A percentile compares a stretch with the other conserved stretches of the same genome.
These are phyloP conservation scores for Cyrtodaria siliqua DNA, from an alignment of 2,888 invertebrate genomes.

Conservation along the genomic window DNA sequence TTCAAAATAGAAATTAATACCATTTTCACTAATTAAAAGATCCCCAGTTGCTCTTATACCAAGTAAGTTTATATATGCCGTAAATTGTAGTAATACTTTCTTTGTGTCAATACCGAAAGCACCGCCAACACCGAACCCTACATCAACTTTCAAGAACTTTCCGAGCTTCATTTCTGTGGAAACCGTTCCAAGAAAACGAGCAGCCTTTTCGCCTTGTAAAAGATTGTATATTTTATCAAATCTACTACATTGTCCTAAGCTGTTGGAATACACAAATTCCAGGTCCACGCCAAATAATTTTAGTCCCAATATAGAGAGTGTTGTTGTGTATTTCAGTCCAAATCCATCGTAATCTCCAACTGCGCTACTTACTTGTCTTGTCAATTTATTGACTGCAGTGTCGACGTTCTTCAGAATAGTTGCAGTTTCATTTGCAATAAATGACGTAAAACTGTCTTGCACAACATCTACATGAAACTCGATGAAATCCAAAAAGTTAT, in stretches of 20 bases:
- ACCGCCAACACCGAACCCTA: constrained; percentile 22
- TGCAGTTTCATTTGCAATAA: constrained; percentile 9
- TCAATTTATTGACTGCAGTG: not conserved
- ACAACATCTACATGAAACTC: constrained; percentile 15
- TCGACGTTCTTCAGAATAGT: constrained; percentile 7
- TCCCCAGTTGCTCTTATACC: constrained; percentile 28
- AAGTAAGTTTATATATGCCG: constrained; percentile 21
- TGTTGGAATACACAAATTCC: constrained; percentile 49
- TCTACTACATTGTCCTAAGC: constrained; percentile 38
- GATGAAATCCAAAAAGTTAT: constrained; percentile 3
- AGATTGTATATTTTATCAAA: constrained; percentile 33
- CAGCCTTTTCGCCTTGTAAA: constrained; percentile 41
- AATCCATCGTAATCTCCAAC: constrained; percentile 16
- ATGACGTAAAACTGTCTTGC: constrained; percentile 11
- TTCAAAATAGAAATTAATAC: constrained; percentile 38
- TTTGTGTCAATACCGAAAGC: constrained; percentile 19
- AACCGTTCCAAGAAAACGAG: constrained; percentile 25
- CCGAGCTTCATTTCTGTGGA: constrained; percentile 3
- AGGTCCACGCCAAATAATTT: constrained; percentile 33
- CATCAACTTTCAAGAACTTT: constrained; percentile 19
- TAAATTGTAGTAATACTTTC: constrained; percentile 16
- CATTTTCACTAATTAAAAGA: constrained; percentile 29
- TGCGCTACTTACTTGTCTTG: not conserved
- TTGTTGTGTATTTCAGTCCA: constrained; percentile 36
- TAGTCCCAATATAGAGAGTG: constrained; percentile 16